These are phyloP conservation scores for Hippocampus abdominalis DNA, from an alignment of 2,113 vertebrate genomes.

Conservation along the genomic window DNA sequence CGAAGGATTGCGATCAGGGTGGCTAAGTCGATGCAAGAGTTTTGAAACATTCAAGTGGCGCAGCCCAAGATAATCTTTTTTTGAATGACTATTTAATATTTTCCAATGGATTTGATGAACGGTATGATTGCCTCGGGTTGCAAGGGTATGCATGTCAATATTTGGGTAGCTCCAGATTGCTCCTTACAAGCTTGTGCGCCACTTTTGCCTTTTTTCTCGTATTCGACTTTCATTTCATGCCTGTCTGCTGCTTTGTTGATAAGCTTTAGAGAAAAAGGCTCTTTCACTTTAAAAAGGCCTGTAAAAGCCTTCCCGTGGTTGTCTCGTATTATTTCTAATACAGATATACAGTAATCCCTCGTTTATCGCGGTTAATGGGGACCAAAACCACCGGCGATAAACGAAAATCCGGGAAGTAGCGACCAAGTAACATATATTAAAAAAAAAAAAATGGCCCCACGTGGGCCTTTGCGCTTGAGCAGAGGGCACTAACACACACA, in stretches of 20 bases:
- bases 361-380: too few relatives aligned
- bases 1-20: constrained; percentile 16
- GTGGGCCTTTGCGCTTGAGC: too few relatives aligned
- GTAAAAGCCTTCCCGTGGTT: background rate
- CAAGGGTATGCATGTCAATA: constrained; percentile 49
- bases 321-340: background rate
- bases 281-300: constrained; percentile 1
- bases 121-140: constrained; percentile 43
- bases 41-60: constrained; percentile 39
- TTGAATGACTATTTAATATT: constrained; percentile 55
- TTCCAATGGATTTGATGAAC: constrained; percentile 30
- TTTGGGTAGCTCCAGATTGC: constrained; percentile 30
- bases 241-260: constrained; percentile 21
- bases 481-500: too few relatives aligned
- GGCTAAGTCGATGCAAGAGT: constrained; percentile 21
- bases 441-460: too few relatives aligned
- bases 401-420: too few relatives aligned
- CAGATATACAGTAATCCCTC: too few relatives aligned
- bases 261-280: constrained; percentile 11
- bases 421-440: too few relatives aligned
- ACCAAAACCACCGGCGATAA: too few relatives aligned
- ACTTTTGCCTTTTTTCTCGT: constrained; percentile 24
- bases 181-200: constrained; percentile 21
- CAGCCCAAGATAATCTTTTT: constrained; percentile 41
- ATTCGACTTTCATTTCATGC: constrained; percentile 36